Conservation (phyloP, 2,888 invertebrate genomes). For the Leptopilina myrica region DNA sequence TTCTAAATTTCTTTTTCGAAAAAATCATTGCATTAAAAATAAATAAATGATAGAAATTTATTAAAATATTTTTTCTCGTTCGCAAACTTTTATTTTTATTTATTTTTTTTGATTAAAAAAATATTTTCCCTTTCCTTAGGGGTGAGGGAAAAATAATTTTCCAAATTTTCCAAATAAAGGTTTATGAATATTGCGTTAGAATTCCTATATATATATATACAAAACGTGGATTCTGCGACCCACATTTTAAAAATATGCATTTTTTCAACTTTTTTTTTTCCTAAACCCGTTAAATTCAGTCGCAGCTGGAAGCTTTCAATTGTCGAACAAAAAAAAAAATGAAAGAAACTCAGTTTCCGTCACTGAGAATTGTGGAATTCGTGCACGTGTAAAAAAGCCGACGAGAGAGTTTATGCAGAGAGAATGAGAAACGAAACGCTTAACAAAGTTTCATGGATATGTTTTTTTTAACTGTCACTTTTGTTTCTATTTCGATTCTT, state of each 20-base stretch:
- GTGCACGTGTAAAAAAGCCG: neutral
- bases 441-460: neutral
- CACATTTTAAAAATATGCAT: slow-evolving; percentile 7
- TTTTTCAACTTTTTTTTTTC: neutral
- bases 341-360: neutral
- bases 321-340: neutral
- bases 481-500: neutral
- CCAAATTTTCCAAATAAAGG: no score
- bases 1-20: no score
- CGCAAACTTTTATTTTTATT: no score
- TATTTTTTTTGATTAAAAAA: no score
- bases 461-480: neutral
- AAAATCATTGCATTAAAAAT: no score
- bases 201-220: neutral
- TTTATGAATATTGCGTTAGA: neutral
- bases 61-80: no score
- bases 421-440: neutral
- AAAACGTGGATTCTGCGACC: neutral
- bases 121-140: no score
- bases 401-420: neutral
- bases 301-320: slow-evolving; percentile 7
- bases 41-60: no score
- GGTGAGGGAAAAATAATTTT: no score
- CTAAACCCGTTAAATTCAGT: neutral
- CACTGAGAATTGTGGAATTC: neutral